Evolutionary conservation across 2,888 invertebrate species (phyloP).

Genomic region (Cataglyphis albicans): DNA sequence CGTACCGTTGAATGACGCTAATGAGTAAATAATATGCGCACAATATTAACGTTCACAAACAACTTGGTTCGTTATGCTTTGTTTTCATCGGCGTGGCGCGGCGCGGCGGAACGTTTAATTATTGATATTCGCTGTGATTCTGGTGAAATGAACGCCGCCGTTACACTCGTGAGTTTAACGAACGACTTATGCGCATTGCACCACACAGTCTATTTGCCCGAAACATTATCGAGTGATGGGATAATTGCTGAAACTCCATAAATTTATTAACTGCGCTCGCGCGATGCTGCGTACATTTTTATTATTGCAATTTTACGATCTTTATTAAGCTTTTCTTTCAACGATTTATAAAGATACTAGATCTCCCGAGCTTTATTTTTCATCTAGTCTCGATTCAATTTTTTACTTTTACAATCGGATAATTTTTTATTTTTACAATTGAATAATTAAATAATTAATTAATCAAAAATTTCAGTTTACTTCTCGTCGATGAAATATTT

Average conservation of each 20-base stretch:
- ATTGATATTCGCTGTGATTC: conserved; percentile 70
- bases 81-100: conserved; percentile 55
- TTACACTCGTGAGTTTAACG: conserved; percentile 42
- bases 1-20: conserved; percentile 69
- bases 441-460: background rate
- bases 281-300: background rate
- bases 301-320: conserved; percentile 14
- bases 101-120: conserved; percentile 61
- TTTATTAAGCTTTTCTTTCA: background rate
- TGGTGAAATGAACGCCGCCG: conserved; percentile 46
- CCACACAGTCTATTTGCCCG: conserved; percentile 26
- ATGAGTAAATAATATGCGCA: conserved; percentile 74
- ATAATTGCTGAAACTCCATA: conserved; percentile 50
- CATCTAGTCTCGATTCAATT: background rate
- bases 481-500: background rate
- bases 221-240: conserved; percentile 37
- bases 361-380: background rate
- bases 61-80: conserved; percentile 73
- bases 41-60: conserved; percentile 69
- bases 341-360: background rate
- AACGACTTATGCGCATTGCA: conserved; percentile 45
- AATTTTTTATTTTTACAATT: background rate
- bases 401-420: background rate
- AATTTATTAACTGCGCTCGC: conserved; percentile 28
- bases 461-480: background rate